These are phyloP conservation scores for Zaprionus nigranus DNA, from an alignment of 1,140 invertebrate species.

Conservation along the genomic window DNA sequence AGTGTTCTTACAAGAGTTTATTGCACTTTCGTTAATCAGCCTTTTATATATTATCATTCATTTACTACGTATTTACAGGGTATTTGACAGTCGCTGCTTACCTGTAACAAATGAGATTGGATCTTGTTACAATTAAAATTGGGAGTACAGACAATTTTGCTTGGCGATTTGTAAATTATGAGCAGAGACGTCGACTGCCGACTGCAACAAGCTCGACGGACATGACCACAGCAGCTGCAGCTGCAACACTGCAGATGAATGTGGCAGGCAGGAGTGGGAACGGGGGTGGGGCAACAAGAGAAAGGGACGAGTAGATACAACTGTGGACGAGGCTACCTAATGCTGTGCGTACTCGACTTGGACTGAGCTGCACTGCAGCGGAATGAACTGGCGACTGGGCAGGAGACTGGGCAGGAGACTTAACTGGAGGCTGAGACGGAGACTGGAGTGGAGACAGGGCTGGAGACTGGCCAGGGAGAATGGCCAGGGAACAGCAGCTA, in stretches of 20 bases:
- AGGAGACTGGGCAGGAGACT: background rate
- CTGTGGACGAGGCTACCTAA: constrained; percentile 27
- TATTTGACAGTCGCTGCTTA: background rate
- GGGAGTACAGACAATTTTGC: constrained; percentile 26
- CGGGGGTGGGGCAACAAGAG: background rate
- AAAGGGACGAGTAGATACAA: background rate
- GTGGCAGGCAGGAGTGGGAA: background rate
- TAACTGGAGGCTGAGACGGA: background rate
- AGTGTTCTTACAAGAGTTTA: no score
- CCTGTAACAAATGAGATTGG: background rate
- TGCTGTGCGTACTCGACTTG: constrained; percentile 18
- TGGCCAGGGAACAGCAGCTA: constrained; percentile 64
- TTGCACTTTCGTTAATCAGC: no score
- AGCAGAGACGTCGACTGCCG: constrained; percentile 48
- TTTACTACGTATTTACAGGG: background rate
- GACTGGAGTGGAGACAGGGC: background rate
- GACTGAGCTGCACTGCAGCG: no score
- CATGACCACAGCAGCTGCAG: constrained; percentile 24
- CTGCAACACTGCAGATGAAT: constrained; percentile 17
- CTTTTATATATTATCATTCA: no score
- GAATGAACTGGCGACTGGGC: no score
- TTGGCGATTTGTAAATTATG: constrained; percentile 50
- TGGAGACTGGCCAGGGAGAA: background rate
- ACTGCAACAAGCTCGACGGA: constrained; percentile 47
- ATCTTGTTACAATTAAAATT: constrained; percentile 27